A percentile compares a stretch with the other conserved stretches of the same genome.
Evolutionary conservation across 2,113 vertebrate genomes (phyloP).

Genomic region (Pangasianodon hypophthalmus): DNA sequence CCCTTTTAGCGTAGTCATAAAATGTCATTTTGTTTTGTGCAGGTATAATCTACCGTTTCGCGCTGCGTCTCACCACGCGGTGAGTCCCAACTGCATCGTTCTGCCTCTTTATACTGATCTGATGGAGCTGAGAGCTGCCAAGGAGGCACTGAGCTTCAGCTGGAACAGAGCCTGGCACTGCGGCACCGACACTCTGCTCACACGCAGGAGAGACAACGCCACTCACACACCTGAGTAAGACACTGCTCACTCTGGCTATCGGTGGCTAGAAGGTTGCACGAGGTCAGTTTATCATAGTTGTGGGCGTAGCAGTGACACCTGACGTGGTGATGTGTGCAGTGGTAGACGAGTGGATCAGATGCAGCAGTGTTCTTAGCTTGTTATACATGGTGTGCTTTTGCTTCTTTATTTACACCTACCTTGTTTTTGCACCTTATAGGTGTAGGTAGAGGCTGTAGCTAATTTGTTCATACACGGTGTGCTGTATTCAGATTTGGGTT

Average conservation of each 20-base stretch:
- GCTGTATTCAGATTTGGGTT: not conserved
- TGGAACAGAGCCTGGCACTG: conserved; percentile 91
- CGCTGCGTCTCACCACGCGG: conserved; percentile 80
- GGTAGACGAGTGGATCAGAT: not conserved
- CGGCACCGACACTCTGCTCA: conserved; percentile 79
- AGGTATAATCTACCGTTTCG: conserved; percentile 87
- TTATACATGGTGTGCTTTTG: not conserved
- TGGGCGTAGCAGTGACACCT: not conserved
- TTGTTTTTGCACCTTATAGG: not conserved
- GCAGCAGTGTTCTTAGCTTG: not conserved
- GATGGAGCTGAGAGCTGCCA: conserved; percentile 74
- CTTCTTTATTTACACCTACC: not conserved
- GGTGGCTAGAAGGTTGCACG: not conserved
- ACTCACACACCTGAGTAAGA: conserved; percentile 73
- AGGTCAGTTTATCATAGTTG: not conserved
- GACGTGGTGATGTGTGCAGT: not conserved
- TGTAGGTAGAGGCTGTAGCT: not conserved
- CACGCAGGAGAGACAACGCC: conserved; percentile 65
- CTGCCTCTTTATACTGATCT: conserved; percentile 79
- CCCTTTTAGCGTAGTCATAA: not conserved
- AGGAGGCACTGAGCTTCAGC: conserved; percentile 81
- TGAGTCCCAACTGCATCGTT: conserved; percentile 85
- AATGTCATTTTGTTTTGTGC: not conserved
- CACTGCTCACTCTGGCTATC: not conserved
- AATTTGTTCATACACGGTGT: too few species aligned